These are phyloP conservation scores for Pangasius macronema DNA, from an alignment of 2,797 vertebrate species.

Conservation along the genomic window DNA sequence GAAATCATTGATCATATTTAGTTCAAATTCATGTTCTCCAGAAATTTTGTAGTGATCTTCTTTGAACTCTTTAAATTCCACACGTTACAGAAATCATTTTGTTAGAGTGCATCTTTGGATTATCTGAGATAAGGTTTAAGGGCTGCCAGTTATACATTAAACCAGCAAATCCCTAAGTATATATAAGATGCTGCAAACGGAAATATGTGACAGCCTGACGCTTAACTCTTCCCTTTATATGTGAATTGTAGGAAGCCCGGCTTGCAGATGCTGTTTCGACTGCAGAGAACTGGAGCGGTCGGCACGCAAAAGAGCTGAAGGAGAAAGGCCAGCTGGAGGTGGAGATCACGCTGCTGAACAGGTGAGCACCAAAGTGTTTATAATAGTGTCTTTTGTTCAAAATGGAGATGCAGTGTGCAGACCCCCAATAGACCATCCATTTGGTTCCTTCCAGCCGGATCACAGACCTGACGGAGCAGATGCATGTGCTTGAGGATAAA, in stretches of 20 bases:
- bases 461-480: constrained; percentile 79
- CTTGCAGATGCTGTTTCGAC: constrained; percentile 76
- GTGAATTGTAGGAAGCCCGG: constrained; percentile 76
- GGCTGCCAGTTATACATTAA: not conserved
- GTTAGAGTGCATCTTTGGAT: not conserved
- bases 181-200: not conserved
- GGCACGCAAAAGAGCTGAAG: constrained; percentile 77
- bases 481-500: constrained; percentile 76
- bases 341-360: constrained; percentile 81
- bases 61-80: no score
- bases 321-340: constrained; percentile 83
- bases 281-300: constrained; percentile 82
- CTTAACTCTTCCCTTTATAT: not conserved
- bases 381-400: not conserved
- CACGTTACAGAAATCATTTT: not conserved
- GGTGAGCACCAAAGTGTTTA: constrained; percentile 68
- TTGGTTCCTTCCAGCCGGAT: constrained; percentile 71
- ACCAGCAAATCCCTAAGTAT: not conserved
- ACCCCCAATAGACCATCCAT: not conserved
- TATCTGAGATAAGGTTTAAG: not conserved
- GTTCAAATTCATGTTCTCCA: not conserved
- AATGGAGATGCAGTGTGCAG: not conserved
- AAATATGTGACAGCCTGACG: not conserved
- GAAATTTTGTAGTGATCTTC: not conserved
- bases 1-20: not conserved